Evolutionary conservation across 92 coral and sea anemone genomes (phyloP), one percentile per base, ranked within the genome.

Genomic region (Pocillopora meandrina): DNA sequence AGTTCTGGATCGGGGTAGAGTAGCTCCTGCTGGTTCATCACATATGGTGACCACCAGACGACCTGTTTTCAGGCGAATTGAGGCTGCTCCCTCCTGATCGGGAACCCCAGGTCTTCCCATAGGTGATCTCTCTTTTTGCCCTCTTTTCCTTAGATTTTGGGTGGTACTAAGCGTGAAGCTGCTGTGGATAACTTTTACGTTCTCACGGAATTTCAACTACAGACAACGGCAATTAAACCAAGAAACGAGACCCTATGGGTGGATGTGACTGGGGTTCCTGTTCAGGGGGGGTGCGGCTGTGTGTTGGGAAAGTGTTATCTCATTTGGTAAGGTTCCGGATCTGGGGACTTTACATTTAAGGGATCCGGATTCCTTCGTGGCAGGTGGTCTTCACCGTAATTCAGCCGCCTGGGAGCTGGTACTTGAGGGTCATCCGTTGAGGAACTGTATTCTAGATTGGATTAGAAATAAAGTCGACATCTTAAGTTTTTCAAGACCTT

Each of bases 381-480:
- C 65, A 57, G 87, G 74, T 58, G 87, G 80, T 36, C 13, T 83
- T 18, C 79, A 83, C 79, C 72, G 31, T 23, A 23, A 23, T 23
- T 23, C 26, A 23, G 26, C 26, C 26, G 26, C 26, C 0, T 23
- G 26, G 26, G 80, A 56, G 49, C 71, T 47, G 56, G 66, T 71
- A 19, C 56, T 83, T 34, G 71, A 71, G 56, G 72, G 71, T 26
- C 87, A 73, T 36, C 87, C 87, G 17, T n/a, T 83, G 55, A 58
- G 70, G 35, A 68, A 72, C 11, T 19, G 56, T 58, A 83, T 83
- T 73, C 36, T 31, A 21, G 56, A 58, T 11, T 83, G 87, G 72
- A 62, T 83, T 55, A 57, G n/a, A 74, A 56, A 62, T 18, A 83
- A 83, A 15, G 80, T 83, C 36, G 80, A 72, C 80, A 72, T 83